Base-by-base conservation (phyloP, 2,888 invertebrate species). In the Eristalinus aeneus region DNA sequence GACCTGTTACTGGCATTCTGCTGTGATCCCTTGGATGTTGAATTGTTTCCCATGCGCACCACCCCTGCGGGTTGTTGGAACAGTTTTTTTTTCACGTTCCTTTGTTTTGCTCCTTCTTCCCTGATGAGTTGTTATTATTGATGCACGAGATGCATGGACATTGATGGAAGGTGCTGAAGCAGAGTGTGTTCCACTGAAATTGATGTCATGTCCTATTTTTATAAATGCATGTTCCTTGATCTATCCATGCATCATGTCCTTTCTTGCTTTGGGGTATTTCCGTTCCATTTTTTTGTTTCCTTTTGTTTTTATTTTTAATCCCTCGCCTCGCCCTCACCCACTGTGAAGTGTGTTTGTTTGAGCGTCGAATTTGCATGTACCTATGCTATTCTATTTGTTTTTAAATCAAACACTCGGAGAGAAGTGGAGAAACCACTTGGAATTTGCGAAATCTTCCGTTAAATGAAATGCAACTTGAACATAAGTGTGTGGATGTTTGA, bases 101-200 rank as follows among this genome's bases (percentile, higher is more conserved):
- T 36, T 27, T 56, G 22, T 11, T 53, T 61, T 75, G 54, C 56
- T 56, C 58, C 46, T 46, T 23, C 53, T 75, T 69, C 23, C 69
- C 65, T 61, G 53, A 34, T 81, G 60, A 67, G 76, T 76, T 82
- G 76, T 71, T 69, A 82, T 72, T 82, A 82, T 76, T 82, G 71
- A 82, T 82, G 81, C 81, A 67, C 39, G 61, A 72, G 76, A 67
- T 76, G 71, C 71, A 72, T 60, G 67, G 81, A 82, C 81, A 76
- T 82, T 76, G 81, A 76, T 67, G 71, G 71, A 71, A 82, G 39
- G 81, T 76, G 81, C 65, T 76, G 71, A 82, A 72, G 76, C 76
- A 54, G 61, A 76, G 71, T 67, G 36, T 72, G 61, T 53, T 11
- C 69, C 56, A 69, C 36, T 71, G 71, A 61, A 58, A 32, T 69